These are phyloP conservation scores for Microctonus hyperodae DNA, from an alignment of 2,888 invertebrate genomes.

Conservation along the genomic window DNA sequence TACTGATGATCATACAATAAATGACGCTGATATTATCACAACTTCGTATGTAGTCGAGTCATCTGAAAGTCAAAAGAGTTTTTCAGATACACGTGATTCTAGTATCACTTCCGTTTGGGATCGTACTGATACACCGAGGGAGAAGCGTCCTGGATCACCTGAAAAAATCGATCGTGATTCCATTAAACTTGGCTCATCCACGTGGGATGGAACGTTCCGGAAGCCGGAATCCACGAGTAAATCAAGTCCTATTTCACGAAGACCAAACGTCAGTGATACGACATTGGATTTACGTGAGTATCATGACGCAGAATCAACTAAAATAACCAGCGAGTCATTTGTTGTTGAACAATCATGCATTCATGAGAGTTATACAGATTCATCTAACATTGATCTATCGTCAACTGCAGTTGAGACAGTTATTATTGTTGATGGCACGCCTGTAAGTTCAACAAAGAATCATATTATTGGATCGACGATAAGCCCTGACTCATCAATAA, in stretches of 20 bases:
- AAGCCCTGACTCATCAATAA: constrained; percentile 1
- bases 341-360: constrained; percentile 44
- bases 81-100: constrained; percentile 47
- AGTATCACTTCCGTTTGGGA: constrained; percentile 41
- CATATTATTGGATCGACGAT: constrained; percentile 8
- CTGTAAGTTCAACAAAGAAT: constrained; percentile 31
- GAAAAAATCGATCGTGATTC: constrained; percentile 43
- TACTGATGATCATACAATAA: constrained; percentile 54
- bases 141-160: constrained; percentile 42
- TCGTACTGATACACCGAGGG: constrained; percentile 33
- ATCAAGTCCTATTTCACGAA: constrained; percentile 24
- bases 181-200: constrained; percentile 50
- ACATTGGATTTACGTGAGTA: constrained; percentile 41
- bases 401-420: constrained; percentile 52
- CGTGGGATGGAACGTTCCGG: constrained; percentile 56
- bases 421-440: constrained; percentile 50
- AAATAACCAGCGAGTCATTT: constrained; percentile 41
- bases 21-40: constrained; percentile 52
- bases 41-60: constrained; percentile 56
- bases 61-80: constrained; percentile 52
- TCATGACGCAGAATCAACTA: constrained; percentile 30
- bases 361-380: constrained; percentile 47
- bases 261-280: constrained; percentile 43
- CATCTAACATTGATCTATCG: constrained; percentile 47
- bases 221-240: constrained; percentile 34